A percentile compares a stretch with the other conserved stretches of the same genome.
Evolutionary conservation across 1,140 invertebrate species (phyloP).

Genomic region (Bombus pascuorum): DNA sequence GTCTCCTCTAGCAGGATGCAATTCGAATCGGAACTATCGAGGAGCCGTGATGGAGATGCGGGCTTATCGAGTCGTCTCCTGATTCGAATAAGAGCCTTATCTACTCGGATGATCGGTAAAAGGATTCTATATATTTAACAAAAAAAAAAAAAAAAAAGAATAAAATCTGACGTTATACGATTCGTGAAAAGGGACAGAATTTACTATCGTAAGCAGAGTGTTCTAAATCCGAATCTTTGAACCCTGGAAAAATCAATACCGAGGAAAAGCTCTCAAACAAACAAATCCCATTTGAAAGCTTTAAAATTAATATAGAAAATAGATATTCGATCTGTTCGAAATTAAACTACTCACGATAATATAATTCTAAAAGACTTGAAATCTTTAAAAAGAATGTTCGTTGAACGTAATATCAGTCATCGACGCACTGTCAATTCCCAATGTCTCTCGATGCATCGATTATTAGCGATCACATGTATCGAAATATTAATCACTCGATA

Average conservation of each 20-base stretch:
- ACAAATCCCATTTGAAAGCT: too few relatives aligned
- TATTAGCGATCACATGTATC: neutral
- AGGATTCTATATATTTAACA: too few relatives aligned
- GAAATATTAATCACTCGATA: neutral
- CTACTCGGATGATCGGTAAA: neutral
- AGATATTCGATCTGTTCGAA: too few relatives aligned
- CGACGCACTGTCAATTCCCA: neutral
- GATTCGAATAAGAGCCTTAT: neutral
- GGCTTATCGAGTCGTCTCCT: neutral
- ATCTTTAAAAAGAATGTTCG: too few relatives aligned
- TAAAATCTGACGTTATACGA: neutral
- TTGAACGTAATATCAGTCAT: neutral
- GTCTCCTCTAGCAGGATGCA: neutral
- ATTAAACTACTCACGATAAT: neutral
- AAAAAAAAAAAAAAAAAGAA: too few relatives aligned
- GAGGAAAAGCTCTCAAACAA: too few relatives aligned
- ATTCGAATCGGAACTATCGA: constrained; percentile 4
- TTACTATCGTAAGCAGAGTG: too few relatives aligned
- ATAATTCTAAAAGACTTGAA: too few relatives aligned
- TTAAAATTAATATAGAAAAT: neutral
- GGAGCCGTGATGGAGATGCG: neutral
- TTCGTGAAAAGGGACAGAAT: neutral
- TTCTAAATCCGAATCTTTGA: too few relatives aligned
- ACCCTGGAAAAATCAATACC: too few relatives aligned
- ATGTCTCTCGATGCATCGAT: neutral